Evolutionary conservation across 2,797 vertebrate species (phyloP).

Genomic region (Chromis chromis): DNA sequence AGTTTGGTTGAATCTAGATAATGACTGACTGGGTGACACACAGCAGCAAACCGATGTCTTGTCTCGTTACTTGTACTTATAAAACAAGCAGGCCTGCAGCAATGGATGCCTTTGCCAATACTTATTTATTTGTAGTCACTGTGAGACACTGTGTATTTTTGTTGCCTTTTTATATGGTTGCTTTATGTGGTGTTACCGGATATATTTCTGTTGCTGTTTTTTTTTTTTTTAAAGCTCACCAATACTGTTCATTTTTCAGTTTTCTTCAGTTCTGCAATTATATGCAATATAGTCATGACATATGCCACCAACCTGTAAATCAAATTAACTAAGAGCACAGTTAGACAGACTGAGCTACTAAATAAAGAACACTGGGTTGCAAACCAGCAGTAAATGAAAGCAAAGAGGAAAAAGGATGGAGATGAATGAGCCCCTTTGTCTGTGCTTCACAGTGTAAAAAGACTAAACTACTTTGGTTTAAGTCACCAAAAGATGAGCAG

Average conservation of each 20-base stretch:
- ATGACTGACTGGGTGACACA: slow-evolving; percentile 65
- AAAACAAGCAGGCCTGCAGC: slow-evolving; percentile 72
- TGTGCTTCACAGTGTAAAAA: slow-evolving; percentile 73
- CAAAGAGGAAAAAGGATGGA: slow-evolving; percentile 57
- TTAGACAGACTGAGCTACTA: slow-evolving; percentile 61
- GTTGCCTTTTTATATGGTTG: slow-evolving; percentile 65
- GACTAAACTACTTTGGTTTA: slow-evolving; percentile 54
- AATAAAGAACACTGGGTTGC: slow-evolving; percentile 71
- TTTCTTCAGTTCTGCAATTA: slow-evolving; percentile 69
- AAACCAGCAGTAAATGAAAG: slow-evolving; percentile 69
- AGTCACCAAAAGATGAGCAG: slow-evolving; percentile 67
- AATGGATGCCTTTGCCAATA: slow-evolving; percentile 74
- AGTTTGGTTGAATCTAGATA: slow-evolving; percentile 51
- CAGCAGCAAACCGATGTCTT: slow-evolving; percentile 65
- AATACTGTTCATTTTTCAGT: slow-evolving; percentile 55
- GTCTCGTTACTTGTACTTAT: slow-evolving; percentile 64
- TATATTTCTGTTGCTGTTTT: slow-evolving; percentile 57
- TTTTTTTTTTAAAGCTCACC: slow-evolving; percentile 49
- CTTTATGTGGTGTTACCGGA: slow-evolving; percentile 66
- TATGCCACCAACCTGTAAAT: slow-evolving; percentile 65
- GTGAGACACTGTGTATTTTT: slow-evolving; percentile 71
- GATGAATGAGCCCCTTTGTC: slow-evolving; percentile 62
- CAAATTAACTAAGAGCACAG: slow-evolving; percentile 64
- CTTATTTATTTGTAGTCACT: slow-evolving; percentile 77
- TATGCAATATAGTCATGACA: slow-evolving; percentile 70